Evolutionary conservation across 1,140 invertebrate species (phyloP), one percentile per base, ranked within the genome.

Genomic region (silkworm (Bombyx mori)): DNA sequence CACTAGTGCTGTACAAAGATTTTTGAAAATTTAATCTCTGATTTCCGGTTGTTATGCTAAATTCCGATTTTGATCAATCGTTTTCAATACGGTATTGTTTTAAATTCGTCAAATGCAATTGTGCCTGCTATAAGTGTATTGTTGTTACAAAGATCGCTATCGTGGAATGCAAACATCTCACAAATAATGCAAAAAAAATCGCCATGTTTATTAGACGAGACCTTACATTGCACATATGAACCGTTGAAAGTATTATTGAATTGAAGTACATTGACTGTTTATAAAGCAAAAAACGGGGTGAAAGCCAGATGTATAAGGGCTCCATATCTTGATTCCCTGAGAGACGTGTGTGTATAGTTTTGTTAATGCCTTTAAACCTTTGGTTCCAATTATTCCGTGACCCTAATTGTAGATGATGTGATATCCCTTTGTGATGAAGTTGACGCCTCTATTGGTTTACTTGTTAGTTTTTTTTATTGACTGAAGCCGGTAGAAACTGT

Each of bases 371-470:
- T 74, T 79, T 77, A 79, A 70, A 82, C 75, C 71, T 77, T 79
- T 74, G 71, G 62, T 76, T 73, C 77, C 79, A 82, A 84, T 84
- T 86, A 85, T 85, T 77, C 26, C 72, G 68, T 76, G 73, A 81
- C 82, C 82, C 82, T 82, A 82, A 84, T 82, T 83, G 77, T 68
- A 86, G 82, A 84, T 86, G 80, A 82, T 82, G 79, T 71, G 81
- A 82, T 86, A 84, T 51, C 73, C 46, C 45, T 44, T 60, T 83
- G 77, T 81, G 61, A 58, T 65, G 52, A 54, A 73, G 62, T 81
- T 84, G 79, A 84, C 75, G 74, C 56, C 64, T 63, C 66, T 77
- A 82, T 82, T 77, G 81, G 75, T 74, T 76, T 79, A 71, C 77
- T 75, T 78, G 78, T 77, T 35, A 35, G 68, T 35, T 35, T 35